A percentile compares a stretch with the other conserved stretches of the same genome.
Conservation (phyloP, 1,140 invertebrate genomes). For the Holotrichia oblita region DNA sequence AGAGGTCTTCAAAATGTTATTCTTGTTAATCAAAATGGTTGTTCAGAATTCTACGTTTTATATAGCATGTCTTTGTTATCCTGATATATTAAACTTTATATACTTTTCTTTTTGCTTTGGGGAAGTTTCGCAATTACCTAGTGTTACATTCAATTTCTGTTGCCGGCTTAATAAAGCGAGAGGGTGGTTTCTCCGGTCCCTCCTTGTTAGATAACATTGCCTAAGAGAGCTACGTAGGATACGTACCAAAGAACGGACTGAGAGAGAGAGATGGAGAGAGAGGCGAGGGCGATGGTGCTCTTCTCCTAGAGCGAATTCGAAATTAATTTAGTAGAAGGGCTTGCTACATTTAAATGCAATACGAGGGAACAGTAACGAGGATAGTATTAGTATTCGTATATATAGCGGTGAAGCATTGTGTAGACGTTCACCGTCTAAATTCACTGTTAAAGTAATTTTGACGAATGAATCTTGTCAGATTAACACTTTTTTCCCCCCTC, state of each 20-base stretch:
- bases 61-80: background rate
- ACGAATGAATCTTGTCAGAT: background rate
- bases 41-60: background rate
- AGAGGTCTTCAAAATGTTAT: no score
- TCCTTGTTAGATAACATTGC: constrained; percentile 26
- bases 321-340: constrained; percentile 34
- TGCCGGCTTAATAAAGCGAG: constrained; percentile 35
- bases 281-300: background rate
- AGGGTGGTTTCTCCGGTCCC: constrained; percentile 25
- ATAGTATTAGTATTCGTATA: constrained; percentile 27
- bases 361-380: constrained; percentile 2
- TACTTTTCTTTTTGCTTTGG: background rate
- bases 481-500: background rate
- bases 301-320: constrained; percentile 5
- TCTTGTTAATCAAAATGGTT: no score
- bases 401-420: background rate
- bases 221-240: background rate
- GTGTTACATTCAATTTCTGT: constrained; percentile 36
- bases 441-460: constrained; percentile 15
- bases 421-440: background rate
- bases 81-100: constrained; percentile 25
- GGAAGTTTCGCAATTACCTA: constrained; percentile 33
- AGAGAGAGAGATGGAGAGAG: background rate
- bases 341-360: constrained; percentile 16
- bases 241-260: background rate